Evolutionary conservation across 2,797 vertebrate species (phyloP), one percentile per base, ranked within the genome.

Genomic region (Graptemys geographica): DNA sequence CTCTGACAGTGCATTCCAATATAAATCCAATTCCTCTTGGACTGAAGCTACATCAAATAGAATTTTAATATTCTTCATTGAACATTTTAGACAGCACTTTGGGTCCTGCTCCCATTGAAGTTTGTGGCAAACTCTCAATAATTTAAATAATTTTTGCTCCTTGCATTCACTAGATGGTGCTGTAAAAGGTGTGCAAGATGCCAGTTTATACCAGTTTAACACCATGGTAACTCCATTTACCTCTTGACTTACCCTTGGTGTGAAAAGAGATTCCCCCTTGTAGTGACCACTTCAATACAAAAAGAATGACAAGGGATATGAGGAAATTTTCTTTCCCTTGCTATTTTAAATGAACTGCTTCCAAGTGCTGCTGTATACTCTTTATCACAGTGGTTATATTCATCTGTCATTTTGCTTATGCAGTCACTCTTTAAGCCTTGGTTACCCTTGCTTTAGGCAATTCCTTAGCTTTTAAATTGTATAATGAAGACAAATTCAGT

Each of bases 401-500:
- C 33, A 93, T 96, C 94, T 94, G 80, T 96, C 96, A 90, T 94
- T 94, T 94, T 95, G 85, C 88, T 96, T 90, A 89, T 95, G 94
- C 91, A 95, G 90, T 94, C 81, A 44, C 69, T 96, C 87, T 96
- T 89, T 94, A 95, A 91, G 91, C 93, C 79, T 95, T 93, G 95
- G 94, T 97, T 95, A 94, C 78, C 59, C 95, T 96, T 96, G 96
- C 97, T 97, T 90, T 97, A 87, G 96, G 96, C 97, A 96, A 92
- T 92, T 65, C 74, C 47, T 94, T 96, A 69, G 92, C 83, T 95
- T 96, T 95, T 85, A 87, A 93, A 95, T 84, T 84, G 86, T 62
- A 87, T 9, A 81, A 92, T 94, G 94, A 95, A 90, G 95, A 85
- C 93, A 94, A 90, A 95, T 65, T 78, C 92, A 97, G 79, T 87